Base-by-base conservation (phyloP, 2,888 invertebrate species). In the Galeruca laticollis region DNA sequence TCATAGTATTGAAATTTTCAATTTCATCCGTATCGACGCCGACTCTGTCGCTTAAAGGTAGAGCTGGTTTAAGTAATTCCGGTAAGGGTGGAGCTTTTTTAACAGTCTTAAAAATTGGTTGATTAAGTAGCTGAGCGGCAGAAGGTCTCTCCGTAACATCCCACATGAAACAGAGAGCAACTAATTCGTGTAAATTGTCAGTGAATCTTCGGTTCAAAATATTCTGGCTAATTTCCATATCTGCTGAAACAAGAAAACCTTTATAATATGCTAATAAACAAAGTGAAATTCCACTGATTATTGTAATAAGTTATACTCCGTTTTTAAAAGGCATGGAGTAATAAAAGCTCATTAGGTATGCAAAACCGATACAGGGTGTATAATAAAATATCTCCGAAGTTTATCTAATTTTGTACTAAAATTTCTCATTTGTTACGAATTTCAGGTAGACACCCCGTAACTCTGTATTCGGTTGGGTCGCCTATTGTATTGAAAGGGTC, bases 101-200 rank as follows among this genome's bases (percentile, higher is more conserved):
- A 21, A 76, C 75, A 80, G 92, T 92, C 84, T 94, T 95, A 83
- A 96, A 93, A 65, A 87, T 94, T 91, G 71, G 90, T 83, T 96
- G 94, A 61, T 87, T 88, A 71, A 94, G 84, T 59, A 95, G 85
- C 80, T 94, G 92, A 0, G 87, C 85, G 2, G 93, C 90, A 6
- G 90, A 87, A 59, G 94, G 94, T 60, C 95, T 87, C 81, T 89
- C 88, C n/a, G 87, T 86, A 0, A 93, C 90, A 72, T 92, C 91
- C 72, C 90, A 88, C 79, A 91, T 90, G 77, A 94, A 85, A 79
- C 94, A 92, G 71, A 91, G 84, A 76, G 93, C 93, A 63, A 92
- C 89, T 79, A 96, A 88, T 76, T 92, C 90, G 83, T 96, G 96
- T 84, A 96, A 93, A 77, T 90, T 86, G 75, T 92, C 91, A 2